Conservation (phyloP, 2,113 vertebrate genomes). For the Phalacrocorax carbo region DNA sequence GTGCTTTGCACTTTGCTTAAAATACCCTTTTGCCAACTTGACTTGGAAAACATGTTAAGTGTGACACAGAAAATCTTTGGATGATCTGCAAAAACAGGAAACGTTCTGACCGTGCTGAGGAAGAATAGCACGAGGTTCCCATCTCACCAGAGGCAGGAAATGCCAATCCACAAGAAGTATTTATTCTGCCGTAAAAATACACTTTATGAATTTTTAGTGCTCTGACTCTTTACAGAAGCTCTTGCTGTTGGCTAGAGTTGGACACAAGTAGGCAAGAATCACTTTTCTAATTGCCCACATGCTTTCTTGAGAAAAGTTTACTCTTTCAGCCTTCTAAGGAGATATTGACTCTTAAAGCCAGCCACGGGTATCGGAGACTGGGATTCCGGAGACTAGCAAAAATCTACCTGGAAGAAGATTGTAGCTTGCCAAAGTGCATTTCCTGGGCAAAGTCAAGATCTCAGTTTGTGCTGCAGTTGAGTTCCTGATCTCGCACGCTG, state of each 20-base stretch:
- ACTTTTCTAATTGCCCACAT: not conserved
- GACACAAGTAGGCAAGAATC: not conserved
- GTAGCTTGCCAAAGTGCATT: not conserved
- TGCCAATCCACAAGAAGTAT: not conserved
- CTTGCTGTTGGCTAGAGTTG: not conserved
- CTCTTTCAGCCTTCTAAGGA: not conserved
- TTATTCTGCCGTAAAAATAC: slow-evolving; percentile 2
- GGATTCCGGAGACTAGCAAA: not conserved
- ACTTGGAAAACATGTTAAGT: slow-evolving; percentile 60
- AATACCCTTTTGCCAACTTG: slow-evolving; percentile 59
- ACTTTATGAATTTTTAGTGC: not conserved
- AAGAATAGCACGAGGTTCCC: slow-evolving; percentile 1
- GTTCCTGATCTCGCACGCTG: not conserved
- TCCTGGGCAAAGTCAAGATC: not conserved
- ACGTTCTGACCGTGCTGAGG: slow-evolving; percentile 14
- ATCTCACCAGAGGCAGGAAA: slow-evolving; percentile 11
- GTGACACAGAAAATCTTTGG: slow-evolving; percentile 54
- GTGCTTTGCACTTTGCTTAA: slow-evolving; percentile 62
- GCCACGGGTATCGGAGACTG: not conserved
- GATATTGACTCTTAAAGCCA: not conserved
- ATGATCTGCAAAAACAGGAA: slow-evolving; percentile 59
- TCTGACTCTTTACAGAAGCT: not conserved
- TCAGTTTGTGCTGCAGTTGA: not conserved
- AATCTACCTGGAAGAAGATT: not conserved
- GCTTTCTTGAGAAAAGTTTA: not conserved